Percentiles rank a stretch among this genome's conserved stretches.
Evolutionary conservation across 2,888 invertebrate genomes (phyloP).

Genomic region (Watsonalla cultraria): DNA sequence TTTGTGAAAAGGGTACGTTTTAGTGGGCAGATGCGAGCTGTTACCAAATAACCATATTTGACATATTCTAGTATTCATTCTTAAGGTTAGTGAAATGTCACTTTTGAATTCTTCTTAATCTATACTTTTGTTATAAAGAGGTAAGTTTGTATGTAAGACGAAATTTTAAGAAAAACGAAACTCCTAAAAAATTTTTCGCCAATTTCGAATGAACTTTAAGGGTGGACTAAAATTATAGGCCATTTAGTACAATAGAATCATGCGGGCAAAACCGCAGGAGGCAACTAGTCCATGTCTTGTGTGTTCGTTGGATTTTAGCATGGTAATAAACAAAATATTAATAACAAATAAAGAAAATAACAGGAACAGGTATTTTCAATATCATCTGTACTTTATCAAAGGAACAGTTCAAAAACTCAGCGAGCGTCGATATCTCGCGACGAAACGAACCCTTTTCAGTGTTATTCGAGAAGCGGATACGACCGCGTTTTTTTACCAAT

Average conservation of each 20-base stretch:
- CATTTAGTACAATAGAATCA: too few species aligned
- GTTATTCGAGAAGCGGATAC: constrained; percentile 23
- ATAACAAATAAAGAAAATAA: too few species aligned
- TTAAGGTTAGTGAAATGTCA: background rate
- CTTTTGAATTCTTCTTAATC: background rate
- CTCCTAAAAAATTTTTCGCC: too few species aligned
- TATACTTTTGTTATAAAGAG: background rate
- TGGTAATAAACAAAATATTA: too few species aligned
- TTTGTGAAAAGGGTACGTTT: constrained; percentile 37
- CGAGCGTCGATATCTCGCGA: constrained; percentile 1
- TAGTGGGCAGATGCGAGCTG: constrained; percentile 5
- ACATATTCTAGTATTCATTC: background rate
- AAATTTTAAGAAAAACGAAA: too few species aligned
- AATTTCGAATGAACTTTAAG: too few species aligned
- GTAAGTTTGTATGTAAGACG: too few species aligned
- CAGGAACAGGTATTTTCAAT: too few species aligned
- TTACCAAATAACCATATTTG: background rate
- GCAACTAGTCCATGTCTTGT: too few species aligned
- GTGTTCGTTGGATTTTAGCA: too few species aligned
- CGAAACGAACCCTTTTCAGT: constrained; percentile 33
- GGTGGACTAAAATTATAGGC: too few species aligned
- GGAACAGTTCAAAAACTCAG: background rate
- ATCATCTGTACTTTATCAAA: background rate
- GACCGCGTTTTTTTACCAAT: constrained; percentile 30
- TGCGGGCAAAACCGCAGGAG: too few species aligned